Conservation (phyloP, 2,797 vertebrate genomes). For the Hozukius guyotensis region DNA sequence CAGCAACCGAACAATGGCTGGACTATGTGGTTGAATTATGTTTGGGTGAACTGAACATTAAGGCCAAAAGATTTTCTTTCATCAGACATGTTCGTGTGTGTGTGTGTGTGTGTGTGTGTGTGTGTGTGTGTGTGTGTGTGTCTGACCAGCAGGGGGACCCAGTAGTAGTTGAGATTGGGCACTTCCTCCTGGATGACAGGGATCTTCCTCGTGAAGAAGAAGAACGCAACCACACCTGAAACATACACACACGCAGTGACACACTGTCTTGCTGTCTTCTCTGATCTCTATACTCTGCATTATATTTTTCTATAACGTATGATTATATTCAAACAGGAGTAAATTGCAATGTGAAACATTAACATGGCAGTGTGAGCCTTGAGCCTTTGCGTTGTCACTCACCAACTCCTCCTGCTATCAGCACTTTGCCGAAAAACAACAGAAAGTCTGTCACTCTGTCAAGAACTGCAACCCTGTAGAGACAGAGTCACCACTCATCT, state of each 20-base stretch:
- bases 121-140: neutral
- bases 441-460: slow-evolving; percentile 93
- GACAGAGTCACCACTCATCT: neutral
- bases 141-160: slow-evolving; percentile 91
- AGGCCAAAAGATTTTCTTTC: neutral
- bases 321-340: neutral
- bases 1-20: too few relatives aligned
- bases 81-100: neutral
- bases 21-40: too few relatives aligned
- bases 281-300: neutral
- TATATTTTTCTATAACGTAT: neutral
- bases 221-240: slow-evolving; percentile 87
- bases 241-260: slow-evolving; percentile 37
- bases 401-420: slow-evolving; percentile 91
- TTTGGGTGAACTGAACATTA: too few relatives aligned
- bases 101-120: neutral
- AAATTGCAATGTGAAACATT: neutral
- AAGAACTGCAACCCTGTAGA: slow-evolving; percentile 88
- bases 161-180: slow-evolving; percentile 89
- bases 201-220: slow-evolving; percentile 89
- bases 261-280: neutral
- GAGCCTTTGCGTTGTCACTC: slow-evolving; percentile 51
- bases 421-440: slow-evolving; percentile 90
- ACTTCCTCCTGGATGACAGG: slow-evolving; percentile 84
- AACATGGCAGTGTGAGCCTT: neutral